Conservation (phyloP, 2,888 invertebrate genomes). For the Eupithecia centaureata region DNA sequence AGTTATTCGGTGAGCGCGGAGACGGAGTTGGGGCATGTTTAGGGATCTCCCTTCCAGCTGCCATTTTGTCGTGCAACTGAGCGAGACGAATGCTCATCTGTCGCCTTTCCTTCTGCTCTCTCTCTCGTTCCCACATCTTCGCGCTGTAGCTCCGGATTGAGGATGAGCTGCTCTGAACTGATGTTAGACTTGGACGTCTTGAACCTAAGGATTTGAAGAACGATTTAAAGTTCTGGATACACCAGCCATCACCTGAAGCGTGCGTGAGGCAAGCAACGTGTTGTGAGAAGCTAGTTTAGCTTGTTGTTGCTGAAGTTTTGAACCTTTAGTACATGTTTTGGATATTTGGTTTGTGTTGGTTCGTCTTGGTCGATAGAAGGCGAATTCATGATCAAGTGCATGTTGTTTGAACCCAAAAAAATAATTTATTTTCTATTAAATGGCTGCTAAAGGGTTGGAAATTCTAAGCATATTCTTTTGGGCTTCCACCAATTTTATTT, state of each 20-base stretch:
- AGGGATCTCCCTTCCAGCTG: conserved; percentile 76
- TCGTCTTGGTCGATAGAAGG: background rate
- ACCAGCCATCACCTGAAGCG: conserved; percentile 6
- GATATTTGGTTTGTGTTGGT: background rate
- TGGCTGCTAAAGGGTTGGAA: background rate
- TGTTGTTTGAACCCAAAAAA: conserved; percentile 1
- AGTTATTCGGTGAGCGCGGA: conserved; percentile 90
- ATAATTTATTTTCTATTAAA: background rate
- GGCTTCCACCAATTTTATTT: background rate
- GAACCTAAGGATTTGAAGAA: conserved; percentile 85
- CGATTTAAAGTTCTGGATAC: conserved; percentile 22
- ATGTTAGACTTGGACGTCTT: conserved; percentile 93
- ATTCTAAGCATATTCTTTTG: background rate
- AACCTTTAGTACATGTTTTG: background rate
- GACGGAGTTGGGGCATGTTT: conserved; percentile 87
- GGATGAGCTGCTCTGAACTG: conserved; percentile 92
- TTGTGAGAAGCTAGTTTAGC: conserved; percentile 14
- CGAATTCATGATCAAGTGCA: background rate
- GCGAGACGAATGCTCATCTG: conserved; percentile 91
- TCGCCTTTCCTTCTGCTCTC: conserved; percentile 91
- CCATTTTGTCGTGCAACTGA: conserved; percentile 86
- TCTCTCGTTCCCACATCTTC: conserved; percentile 90
- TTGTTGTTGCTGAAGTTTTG: background rate
- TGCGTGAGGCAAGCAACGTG: conserved; percentile 18
- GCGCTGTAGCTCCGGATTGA: conserved; percentile 93